Evolutionary conservation across 2,797 vertebrate species (phyloP), one percentile per base, ranked within the genome.

Genomic region (Chaetophractus vellerosus): DNA sequence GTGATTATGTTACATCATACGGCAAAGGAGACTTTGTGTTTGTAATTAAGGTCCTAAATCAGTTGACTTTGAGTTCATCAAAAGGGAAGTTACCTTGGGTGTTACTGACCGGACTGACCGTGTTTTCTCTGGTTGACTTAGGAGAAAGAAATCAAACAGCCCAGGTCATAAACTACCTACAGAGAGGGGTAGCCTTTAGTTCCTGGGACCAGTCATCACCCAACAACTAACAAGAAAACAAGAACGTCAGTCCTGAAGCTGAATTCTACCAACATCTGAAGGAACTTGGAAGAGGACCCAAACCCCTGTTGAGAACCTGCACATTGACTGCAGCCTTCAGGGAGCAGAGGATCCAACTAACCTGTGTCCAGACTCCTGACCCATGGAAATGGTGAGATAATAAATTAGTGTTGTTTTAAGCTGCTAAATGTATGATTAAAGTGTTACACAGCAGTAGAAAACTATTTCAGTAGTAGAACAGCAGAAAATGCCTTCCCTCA

Each of bases 31-130:
- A 31, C 64, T 92, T 63, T 79, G 6, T n/a, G 64, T 2, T 82
- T 45, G 11, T 52, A 68, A 79, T 71, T 59, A 80, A 80, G 21
- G 6, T 64, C 38, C 52, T 31, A 57, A 52, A 48, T 85, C 31
- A 91, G 15, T 50, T 83, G 48, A 26, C 28, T 90, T 72, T 57
- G 36, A 72, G n/a, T 66, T 90, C 88, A 88, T 64, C 50, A 89
- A 89, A 93, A 93, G 72, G 26, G 36, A 36, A 85, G 38, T 52
- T 50, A 57, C 28, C 28, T 69, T 57, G 36, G 24, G n/a, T 50
- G 16, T 24, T 41, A 69, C 69, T 91, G 52, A 80, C 18, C 41
- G 61, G 78, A 68, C 31, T 93, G 83, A 74, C 31, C 31, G 50
- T 64, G 16, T 88, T 55, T 66, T 90, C 16, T 75, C 38, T 64